Conservation (phyloP, 2,797 vertebrate genomes). For the Arnoldichthys spilopterus region DNA sequence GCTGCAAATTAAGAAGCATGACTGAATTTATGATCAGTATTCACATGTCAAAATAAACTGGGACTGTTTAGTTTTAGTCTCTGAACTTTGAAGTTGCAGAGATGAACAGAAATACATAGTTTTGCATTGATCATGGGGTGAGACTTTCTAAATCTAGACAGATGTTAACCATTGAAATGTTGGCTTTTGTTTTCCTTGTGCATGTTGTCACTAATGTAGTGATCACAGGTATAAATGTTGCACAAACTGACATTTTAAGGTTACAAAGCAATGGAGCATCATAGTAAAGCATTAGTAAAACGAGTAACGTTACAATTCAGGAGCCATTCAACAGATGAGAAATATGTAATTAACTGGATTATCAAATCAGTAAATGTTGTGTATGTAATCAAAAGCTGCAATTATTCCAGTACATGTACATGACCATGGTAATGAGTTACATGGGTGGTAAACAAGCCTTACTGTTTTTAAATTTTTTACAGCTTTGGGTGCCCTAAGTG, state of each 20-base stretch:
- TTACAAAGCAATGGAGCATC: too few species aligned
- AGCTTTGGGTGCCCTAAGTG: conserved; percentile 87
- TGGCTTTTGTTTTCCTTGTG: neutral
- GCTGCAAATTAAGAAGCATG: neutral
- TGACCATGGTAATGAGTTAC: neutral
- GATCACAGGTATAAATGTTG: neutral
- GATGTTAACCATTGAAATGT: neutral
- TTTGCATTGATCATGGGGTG: neutral
- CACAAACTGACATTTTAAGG: neutral
- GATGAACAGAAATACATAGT: neutral
- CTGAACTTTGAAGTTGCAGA: too few species aligned
- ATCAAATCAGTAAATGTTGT: neutral
- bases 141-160: neutral
- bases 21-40: too few species aligned
- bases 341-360: neutral
- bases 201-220: neutral
- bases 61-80: too few species aligned
- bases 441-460: neutral
- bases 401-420: too few species aligned
- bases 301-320: neutral
- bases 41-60: too few species aligned
- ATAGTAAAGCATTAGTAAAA: too few species aligned
- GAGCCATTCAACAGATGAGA: neutral
- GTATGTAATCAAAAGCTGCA: neutral
- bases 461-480: conserved; percentile 6